Evolutionary conservation across 2,797 vertebrate species (phyloP), one percentile per base, ranked within the genome.

Genomic region (Lateolabrax maculatus): DNA sequence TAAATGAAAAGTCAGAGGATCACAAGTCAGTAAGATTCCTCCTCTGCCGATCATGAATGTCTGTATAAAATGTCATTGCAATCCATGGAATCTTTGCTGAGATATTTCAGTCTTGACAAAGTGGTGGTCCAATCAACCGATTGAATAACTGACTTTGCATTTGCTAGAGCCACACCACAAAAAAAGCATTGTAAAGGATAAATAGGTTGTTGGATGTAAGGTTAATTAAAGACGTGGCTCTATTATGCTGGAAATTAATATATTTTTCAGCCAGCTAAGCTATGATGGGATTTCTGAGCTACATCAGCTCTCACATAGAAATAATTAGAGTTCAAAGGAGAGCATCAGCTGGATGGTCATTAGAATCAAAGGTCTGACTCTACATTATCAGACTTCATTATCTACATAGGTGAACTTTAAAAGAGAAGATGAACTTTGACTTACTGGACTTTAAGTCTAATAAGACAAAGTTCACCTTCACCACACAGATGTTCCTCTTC

Each of bases 301-400:
- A 61, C 64, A 52, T 67, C 46, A 46, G 46, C 29, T 60, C 55
- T 67, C 74, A 58, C 46, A 62, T 29, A 69, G 69, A 44, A 48
- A 48, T 37, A 23, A 23, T 29, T 63, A 1, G 21, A 34, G 25
- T 25, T 43, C 27, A 61, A n/a, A 61, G n/a, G 36, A 67, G 44
- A 67, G 21, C 19, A 51, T 67, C 21, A 34, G 44, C 16, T 46
- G 11, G 9, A 46, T 44, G 27, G 25, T 72, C 6, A 43, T 41
- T 5, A 12, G 19, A 23, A 52, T 52, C 16, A 27, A 23, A 16
- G 13, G 7, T 41, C 23, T 61, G 46, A 52, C 29, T 49, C 19
- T 44, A 13, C 16, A 37, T 27, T 16, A 60, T 44, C 70, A 72
- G 46, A 55, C 60, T 46, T 64, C 16, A 55, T 46, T 27, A 64